These are phyloP conservation scores for Chelmon rostratus DNA, from an alignment of 2,797 vertebrate species.

Conservation along the genomic window DNA sequence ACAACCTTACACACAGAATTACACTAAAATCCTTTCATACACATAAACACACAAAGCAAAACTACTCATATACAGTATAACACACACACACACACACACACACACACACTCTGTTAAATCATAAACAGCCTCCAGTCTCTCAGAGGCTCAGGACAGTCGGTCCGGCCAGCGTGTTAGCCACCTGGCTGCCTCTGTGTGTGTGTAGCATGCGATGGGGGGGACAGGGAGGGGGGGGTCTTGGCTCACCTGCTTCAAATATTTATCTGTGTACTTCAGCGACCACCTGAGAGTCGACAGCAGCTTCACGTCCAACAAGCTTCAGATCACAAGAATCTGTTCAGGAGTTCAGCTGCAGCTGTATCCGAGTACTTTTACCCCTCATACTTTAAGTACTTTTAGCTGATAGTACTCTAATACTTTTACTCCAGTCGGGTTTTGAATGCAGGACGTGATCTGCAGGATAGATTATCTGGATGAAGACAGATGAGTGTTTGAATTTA, in stretches of 20 bases:
- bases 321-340: too few relatives aligned
- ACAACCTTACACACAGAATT: neutral
- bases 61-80: conserved; percentile 9
- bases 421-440: too few relatives aligned
- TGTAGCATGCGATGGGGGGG: conserved; percentile 10
- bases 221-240: neutral
- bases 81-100: too few relatives aligned
- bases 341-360: too few relatives aligned
- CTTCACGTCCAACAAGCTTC: neutral
- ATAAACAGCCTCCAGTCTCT: neutral
- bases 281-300: conserved; percentile 14
- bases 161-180: conserved; percentile 26
- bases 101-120: conserved; percentile 8
- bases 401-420: too few relatives aligned
- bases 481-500: too few relatives aligned
- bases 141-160: conserved; percentile 19
- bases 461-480: too few relatives aligned
- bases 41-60: neutral
- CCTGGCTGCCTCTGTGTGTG: conserved; percentile 31
- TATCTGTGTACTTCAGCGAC: conserved; percentile 18
- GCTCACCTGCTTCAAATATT: conserved; percentile 56
- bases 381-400: too few relatives aligned
- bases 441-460: too few relatives aligned
- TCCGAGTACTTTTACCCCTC: too few relatives aligned
- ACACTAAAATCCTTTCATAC: neutral